Evolutionary conservation across 1,140 invertebrate species (phyloP).

Genomic region (Lucilia sericata): DNA sequence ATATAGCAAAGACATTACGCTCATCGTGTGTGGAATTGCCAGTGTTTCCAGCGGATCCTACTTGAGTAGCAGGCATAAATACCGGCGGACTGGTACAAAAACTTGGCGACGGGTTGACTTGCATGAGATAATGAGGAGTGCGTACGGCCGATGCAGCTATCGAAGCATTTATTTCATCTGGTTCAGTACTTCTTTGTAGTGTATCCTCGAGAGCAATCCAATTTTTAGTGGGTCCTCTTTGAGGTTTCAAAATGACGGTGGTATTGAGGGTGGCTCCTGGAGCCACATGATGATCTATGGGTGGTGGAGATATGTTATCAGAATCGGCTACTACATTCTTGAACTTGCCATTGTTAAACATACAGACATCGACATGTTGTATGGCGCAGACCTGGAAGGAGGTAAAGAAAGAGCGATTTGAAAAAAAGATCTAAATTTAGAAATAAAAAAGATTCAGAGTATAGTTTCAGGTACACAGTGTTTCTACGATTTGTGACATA

Average conservation of each 20-base stretch:
- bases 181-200: constrained; percentile 63
- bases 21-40: constrained; percentile 71
- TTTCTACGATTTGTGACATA: too few relatives aligned
- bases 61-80: constrained; percentile 46
- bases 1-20: constrained; percentile 88
- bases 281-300: constrained; percentile 68
- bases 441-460: too few relatives aligned
- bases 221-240: constrained; percentile 71
- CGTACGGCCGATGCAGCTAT: constrained; percentile 65
- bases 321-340: constrained; percentile 96
- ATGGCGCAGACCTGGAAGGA: constrained; percentile 81
- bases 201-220: constrained; percentile 66
- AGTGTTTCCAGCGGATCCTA: background rate
- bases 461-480: too few relatives aligned
- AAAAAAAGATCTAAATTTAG: too few relatives aligned
- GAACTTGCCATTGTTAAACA: constrained; percentile 99
- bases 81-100: constrained; percentile 54
- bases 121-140: constrained; percentile 58
- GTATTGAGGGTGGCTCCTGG: constrained; percentile 74
- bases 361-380: constrained; percentile 98
- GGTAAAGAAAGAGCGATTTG: too few relatives aligned
- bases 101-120: constrained; percentile 51
- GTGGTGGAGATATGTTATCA: constrained; percentile 72
- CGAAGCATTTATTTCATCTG: constrained; percentile 63
- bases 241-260: constrained; percentile 76